Conservation (phyloP, 37 sponge, comb jelly and placozoan species). For the Halisarca cf. caerulea region DNA sequence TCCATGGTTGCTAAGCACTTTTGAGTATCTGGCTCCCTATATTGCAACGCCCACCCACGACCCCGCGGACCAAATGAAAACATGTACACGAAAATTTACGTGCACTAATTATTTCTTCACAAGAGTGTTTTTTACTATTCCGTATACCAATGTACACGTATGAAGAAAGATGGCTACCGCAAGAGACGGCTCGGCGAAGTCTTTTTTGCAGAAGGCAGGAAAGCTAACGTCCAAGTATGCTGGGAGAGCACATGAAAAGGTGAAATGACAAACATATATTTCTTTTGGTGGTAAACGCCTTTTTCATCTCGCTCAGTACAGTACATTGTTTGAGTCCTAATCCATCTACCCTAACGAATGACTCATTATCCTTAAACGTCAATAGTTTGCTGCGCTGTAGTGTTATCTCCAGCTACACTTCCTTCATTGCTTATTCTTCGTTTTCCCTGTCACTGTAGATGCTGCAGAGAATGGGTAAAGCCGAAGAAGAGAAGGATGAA, state of each 20-base stretch:
- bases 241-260: constrained; percentile 23
- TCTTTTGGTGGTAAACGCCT: not conserved
- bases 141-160: not conserved
- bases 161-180: not conserved
- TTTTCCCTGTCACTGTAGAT: constrained; percentile 40
- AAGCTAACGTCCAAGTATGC: constrained; percentile 16
- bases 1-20: too few relatives aligned
- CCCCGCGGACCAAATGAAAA: too few relatives aligned
- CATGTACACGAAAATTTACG: too few relatives aligned
- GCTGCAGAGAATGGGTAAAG: constrained; percentile 78
- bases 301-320: too few relatives aligned
- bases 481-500: constrained; percentile 78
- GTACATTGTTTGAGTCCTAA: too few relatives aligned
- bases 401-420: too few relatives aligned
- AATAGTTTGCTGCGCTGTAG: not conserved
- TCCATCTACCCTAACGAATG: too few relatives aligned
- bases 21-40: not conserved
- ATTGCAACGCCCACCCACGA: not conserved
- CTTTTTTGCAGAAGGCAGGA: constrained; percentile 16
- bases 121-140: too few relatives aligned
- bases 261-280: not conserved
- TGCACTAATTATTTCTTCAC: too few relatives aligned
- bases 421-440: too few relatives aligned
- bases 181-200: constrained; percentile 6
- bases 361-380: not conserved